A percentile compares a stretch with the other conserved stretches of the same genome.
phyloP scores from a whole-genome alignment of 2,113 vertebrate genomes.

The Regulus satrapa region DNA sequence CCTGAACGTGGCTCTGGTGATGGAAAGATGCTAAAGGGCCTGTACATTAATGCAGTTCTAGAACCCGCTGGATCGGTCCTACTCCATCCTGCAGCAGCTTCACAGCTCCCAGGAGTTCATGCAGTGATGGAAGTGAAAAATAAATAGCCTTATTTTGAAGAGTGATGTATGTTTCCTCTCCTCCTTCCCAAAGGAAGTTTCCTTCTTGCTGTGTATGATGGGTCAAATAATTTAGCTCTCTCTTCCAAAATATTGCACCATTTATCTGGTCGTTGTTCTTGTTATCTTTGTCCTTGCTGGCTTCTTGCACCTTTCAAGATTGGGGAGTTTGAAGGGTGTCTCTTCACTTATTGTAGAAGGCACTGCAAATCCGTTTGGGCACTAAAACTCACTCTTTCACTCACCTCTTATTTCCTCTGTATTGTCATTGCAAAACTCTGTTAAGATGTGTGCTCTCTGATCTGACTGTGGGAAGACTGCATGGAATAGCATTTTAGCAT shows the following conservation, averaged over 20 bases:
- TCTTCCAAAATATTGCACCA: background rate
- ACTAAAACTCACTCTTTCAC: background rate
- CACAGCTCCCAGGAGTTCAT: background rate
- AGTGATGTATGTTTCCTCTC: background rate
- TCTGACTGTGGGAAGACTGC: background rate
- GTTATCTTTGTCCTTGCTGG: background rate
- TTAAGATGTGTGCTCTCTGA: fast-evolving
- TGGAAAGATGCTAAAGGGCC: background rate
- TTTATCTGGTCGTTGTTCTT: background rate
- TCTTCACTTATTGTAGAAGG: background rate
- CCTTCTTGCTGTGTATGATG: background rate
- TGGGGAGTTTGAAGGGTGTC: background rate
- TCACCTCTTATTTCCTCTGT: background rate
- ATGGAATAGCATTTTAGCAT: background rate
- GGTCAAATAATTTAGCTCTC: background rate
- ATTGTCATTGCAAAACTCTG: fast-evolving
- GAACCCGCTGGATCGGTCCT: background rate
- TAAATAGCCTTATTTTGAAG: background rate
- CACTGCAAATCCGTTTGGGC: background rate
- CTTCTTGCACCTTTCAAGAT: background rate
- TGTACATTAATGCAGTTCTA: background rate
- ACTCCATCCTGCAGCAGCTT: background rate
- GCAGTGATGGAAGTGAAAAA: background rate
- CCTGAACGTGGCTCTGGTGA: background rate
- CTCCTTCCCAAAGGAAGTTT: background rate